These are phyloP conservation scores for Calonectris borealis DNA, from an alignment of 2,113 vertebrate species.

Conservation along the genomic window DNA sequence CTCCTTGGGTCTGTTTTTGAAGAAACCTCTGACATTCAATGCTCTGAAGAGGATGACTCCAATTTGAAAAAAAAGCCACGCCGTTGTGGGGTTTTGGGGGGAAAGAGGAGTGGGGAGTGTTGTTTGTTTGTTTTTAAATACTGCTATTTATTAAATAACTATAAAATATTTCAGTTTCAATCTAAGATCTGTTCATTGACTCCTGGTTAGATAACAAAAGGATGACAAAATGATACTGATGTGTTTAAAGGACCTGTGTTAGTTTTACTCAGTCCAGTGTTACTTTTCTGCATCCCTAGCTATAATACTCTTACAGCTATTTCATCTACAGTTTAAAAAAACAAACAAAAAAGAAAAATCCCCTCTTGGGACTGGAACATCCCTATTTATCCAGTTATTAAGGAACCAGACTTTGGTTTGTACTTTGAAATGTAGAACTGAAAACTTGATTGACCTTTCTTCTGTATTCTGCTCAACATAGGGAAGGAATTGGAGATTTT, in stretches of 20 bases:
- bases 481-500: background rate
- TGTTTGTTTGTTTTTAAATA: background rate
- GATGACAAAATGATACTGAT: background rate
- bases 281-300: background rate
- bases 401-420: background rate
- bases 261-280: background rate
- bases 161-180: background rate
- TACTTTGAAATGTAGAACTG: background rate
- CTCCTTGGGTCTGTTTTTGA: background rate
- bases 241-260: background rate
- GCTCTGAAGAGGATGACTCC: background rate
- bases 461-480: background rate
- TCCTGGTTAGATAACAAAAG: background rate
- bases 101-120: background rate
- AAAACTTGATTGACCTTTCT: background rate
- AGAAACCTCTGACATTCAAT: background rate
- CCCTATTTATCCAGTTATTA: background rate
- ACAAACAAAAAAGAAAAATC: no score
- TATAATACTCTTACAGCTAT: background rate
- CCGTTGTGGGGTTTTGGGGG: background rate
- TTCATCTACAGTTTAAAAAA: background rate
- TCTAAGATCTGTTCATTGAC: background rate
- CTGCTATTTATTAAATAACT: background rate
- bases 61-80: background rate
- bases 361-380: accelerated